Evolutionary conservation across 2,888 invertebrate genomes (phyloP).

Genomic region (Scaptomyza tumidula): DNA sequence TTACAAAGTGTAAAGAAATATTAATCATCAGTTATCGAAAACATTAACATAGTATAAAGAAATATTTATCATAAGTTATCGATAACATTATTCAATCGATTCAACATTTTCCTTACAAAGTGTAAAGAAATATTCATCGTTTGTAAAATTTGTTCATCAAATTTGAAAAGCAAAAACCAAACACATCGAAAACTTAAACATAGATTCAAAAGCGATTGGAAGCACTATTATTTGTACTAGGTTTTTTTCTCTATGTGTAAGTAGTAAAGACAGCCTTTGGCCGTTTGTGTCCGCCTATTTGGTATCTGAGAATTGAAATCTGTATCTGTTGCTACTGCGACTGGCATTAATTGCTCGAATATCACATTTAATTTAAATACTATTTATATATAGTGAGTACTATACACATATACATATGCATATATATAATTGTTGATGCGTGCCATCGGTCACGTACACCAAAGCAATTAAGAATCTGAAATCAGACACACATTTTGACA

Average conservation of each 20-base stretch:
- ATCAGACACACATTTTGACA: constrained; percentile 16
- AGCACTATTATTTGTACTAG: too few relatives aligned
- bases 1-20: too few relatives aligned
- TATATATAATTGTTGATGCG: constrained; percentile 39
- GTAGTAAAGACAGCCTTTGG: neutral
- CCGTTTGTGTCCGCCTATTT: constrained; percentile 2
- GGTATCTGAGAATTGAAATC: constrained; percentile 44
- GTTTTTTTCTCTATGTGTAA: neutral
- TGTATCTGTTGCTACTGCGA: constrained; percentile 38
- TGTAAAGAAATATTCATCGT: too few relatives aligned
- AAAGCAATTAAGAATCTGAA: neutral
- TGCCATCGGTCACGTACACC: constrained; percentile 58
- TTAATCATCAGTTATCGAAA: too few relatives aligned
- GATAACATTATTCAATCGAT: too few relatives aligned
- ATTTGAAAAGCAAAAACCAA: neutral
- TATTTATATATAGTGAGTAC: neutral
- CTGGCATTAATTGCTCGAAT: constrained; percentile 29
- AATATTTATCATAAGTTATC: too few relatives aligned
- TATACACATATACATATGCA: constrained; percentile 4
- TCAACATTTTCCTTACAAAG: too few relatives aligned
- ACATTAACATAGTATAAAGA: too few relatives aligned
- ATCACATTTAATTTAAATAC: constrained; percentile 11
- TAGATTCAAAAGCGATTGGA: too few relatives aligned
- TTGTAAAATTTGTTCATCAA: too few relatives aligned
- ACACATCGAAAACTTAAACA: neutral